Evolutionary conservation across 2,113 vertebrate species (phyloP).

Genomic region (Hippopotamus amphibius): DNA sequence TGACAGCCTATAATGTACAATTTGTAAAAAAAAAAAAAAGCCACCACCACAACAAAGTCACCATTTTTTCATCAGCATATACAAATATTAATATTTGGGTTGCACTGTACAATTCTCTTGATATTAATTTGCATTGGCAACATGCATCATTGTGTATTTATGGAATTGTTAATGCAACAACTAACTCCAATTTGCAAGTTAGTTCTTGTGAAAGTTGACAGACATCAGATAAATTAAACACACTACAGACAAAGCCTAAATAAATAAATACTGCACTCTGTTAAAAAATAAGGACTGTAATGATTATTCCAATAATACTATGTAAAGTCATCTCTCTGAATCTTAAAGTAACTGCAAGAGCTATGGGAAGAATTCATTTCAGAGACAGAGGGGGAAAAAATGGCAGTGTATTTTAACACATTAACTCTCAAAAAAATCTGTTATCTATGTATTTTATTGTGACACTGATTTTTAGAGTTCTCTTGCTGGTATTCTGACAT

Average conservation of each 20-base stretch:
- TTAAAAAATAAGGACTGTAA: conserved; percentile 57
- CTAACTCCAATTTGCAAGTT: not conserved
- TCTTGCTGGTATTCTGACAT: conserved; percentile 63
- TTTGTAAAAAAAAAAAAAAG: not conserved
- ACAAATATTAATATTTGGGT: not conserved
- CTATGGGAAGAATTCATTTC: conserved; percentile 28
- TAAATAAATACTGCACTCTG: conserved; percentile 50
- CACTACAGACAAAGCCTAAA: conserved; percentile 57
- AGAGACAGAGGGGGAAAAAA: not conserved
- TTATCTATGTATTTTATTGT: conserved; percentile 57
- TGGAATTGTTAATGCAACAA: conserved; percentile 44
- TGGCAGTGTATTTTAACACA: not conserved
- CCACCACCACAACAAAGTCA: not conserved
- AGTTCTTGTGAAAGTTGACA: conserved; percentile 4
- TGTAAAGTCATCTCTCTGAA: conserved; percentile 61
- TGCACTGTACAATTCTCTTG: not conserved
- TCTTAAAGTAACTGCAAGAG: conserved; percentile 53
- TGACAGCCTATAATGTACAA: not conserved
- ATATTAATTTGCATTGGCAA: conserved; percentile 1
- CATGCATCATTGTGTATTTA: not conserved
- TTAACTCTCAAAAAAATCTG: conserved; percentile 17
- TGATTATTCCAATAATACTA: conserved; percentile 55
- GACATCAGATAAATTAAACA: conserved; percentile 48
- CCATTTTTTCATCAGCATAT: not conserved
- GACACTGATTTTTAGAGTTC: conserved; percentile 61